Percentiles rank a stretch among this genome's conserved stretches.
phyloP scores from a whole-genome alignment of 1,140 invertebrate genomes.

The Tetraneura akinire region DNA sequence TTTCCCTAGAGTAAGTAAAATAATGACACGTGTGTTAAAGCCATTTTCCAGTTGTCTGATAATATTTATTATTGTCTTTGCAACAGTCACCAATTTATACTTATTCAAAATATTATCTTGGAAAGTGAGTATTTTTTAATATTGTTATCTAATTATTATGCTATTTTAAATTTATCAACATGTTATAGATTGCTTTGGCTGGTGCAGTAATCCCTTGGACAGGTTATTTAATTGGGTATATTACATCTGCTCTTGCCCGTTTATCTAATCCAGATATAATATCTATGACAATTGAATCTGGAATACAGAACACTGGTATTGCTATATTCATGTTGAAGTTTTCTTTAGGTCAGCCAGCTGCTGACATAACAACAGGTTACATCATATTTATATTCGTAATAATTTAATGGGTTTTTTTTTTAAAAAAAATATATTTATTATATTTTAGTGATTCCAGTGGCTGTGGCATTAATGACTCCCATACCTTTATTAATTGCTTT shows the following conservation, averaged over 20 bases:
- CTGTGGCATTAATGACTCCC: conserved; percentile 91
- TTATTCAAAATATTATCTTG: conserved; percentile 88
- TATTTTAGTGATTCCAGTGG: conserved; percentile 76
- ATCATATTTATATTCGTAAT: neutral
- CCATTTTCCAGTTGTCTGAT: conserved; percentile 83
- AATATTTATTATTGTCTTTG: conserved; percentile 89
- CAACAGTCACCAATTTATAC: conserved; percentile 86
- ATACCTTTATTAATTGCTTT: conserved; percentile 73
- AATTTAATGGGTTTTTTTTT: conserved; percentile 36
- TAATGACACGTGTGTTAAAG: conserved; percentile 80
- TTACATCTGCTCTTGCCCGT: conserved; percentile 64
- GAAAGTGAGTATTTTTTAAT: conserved; percentile 66
- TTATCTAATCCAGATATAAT: conserved; percentile 71
- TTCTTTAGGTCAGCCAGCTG: conserved; percentile 70
- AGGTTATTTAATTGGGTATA: conserved; percentile 78
- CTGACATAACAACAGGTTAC: conserved; percentile 78
- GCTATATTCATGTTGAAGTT: conserved; percentile 80
- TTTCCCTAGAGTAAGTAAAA: conserved; percentile 67
- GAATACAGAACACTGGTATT: conserved; percentile 93
- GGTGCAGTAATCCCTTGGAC: conserved; percentile 84
- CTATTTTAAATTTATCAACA: conserved; percentile 60
- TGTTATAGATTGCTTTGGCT: conserved; percentile 72
- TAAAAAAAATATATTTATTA: conserved; percentile 55
- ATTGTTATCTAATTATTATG: conserved; percentile 44
- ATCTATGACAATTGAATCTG: conserved; percentile 90